phyloP scores from a whole-genome alignment of 2,113 vertebrate genomes.

The Cyanistes caeruleus region DNA sequence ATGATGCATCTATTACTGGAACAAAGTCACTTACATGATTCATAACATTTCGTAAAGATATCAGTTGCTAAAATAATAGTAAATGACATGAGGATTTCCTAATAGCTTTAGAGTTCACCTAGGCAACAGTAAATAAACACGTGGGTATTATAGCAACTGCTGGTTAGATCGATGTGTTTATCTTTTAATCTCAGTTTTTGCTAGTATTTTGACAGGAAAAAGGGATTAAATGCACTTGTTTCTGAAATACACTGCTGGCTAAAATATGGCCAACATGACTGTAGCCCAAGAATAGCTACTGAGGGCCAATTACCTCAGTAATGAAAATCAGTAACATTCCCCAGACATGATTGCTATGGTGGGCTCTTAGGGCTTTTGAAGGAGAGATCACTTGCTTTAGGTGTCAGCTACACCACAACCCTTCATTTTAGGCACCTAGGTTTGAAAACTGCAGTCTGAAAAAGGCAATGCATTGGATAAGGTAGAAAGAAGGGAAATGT shows the following conservation, averaged over 20 bases:
- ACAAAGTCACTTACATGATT: constrained; percentile 40
- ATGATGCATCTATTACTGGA: constrained; percentile 27
- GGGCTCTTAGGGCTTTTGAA: background rate
- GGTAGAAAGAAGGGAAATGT: background rate
- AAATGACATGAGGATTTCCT: constrained; percentile 22
- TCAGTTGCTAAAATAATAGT: constrained; percentile 36
- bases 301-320: background rate
- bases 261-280: background rate
- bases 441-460: background rate
- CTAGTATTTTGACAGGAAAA: background rate
- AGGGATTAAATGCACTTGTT: background rate
- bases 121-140: background rate
- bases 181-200: background rate
- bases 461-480: background rate
- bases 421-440: background rate
- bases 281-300: background rate
- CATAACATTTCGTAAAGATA: background rate
- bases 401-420: background rate
- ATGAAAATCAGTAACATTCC: background rate
- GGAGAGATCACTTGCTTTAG: background rate
- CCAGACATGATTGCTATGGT: background rate
- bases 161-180: background rate
- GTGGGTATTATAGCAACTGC: background rate
- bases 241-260: background rate
- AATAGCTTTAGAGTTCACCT: constrained; percentile 29